Percentiles rank a stretch among this genome's conserved stretches.
Evolutionary conservation across 1,140 invertebrate species (phyloP).

Genomic region (Brachionus sp.): DNA sequence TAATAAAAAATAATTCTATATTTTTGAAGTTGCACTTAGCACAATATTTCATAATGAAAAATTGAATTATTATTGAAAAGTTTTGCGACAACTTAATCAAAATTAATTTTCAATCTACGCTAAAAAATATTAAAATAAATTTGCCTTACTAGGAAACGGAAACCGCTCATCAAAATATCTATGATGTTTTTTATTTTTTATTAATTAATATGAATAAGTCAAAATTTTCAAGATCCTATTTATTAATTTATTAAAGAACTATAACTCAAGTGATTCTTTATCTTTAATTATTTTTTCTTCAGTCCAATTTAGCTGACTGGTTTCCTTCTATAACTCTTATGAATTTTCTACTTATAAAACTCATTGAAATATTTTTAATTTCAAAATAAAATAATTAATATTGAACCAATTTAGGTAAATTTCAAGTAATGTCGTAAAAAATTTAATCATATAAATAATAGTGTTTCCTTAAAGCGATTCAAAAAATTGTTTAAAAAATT

Average conservation of each 20-base stretch:
- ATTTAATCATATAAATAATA: not conserved
- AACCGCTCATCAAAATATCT: not conserved
- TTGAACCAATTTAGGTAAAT: conserved; percentile 1
- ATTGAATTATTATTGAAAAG: not conserved
- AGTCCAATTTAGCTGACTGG: not conserved
- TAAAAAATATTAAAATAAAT: not conserved
- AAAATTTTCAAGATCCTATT: not conserved
- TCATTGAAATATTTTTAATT: not conserved
- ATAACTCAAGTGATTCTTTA: conserved; percentile 11
- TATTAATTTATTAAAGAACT: not conserved
- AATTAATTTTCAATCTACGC: not conserved
- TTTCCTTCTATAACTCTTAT: not conserved
- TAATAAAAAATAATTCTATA: not conserved
- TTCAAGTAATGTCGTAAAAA: not conserved
- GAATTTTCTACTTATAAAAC: not conserved
- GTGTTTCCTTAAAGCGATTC: not conserved
- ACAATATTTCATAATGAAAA: not conserved
- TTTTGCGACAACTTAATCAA: not conserved
- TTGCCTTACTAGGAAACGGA: not conserved
- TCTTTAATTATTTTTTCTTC: conserved; percentile 19
- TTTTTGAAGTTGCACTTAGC: not conserved
- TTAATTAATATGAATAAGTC: not conserved
- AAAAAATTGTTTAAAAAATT: not conserved
- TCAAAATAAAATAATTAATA: not conserved
- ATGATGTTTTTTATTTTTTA: not conserved